Evolutionary conservation across 2,113 vertebrate genomes (phyloP), one percentile per base, ranked within the genome.

Genomic region (Steatornis caripensis): DNA sequence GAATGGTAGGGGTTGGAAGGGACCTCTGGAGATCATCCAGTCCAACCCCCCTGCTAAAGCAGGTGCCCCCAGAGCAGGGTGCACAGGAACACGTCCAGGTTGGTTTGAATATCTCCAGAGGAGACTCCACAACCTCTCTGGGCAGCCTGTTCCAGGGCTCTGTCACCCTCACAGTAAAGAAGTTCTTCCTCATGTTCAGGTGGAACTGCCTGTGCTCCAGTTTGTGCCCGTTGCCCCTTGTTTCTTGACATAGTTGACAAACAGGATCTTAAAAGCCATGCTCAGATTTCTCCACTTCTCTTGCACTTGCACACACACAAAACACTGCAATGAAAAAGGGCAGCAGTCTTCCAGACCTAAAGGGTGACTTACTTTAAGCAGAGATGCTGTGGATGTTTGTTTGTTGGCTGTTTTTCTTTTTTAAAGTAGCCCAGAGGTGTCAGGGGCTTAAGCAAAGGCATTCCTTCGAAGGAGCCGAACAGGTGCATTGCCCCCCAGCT

Each of bases 401-500:
- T 19, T 27, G 48, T 5, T 17, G 39, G 34, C 26, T 45, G 32
- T 6, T 48, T 53, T 57, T 26, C 55, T 48, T 57, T 26, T 60
- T 48, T 58, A 4, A 23, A 61, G 30, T 1, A 55, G 10, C 39
- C 65, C 21, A 29, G 22, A 72, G 62, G 62, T 65, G n/a, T 29
- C 48, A 21, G 20, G 26, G 3, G 2, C 51, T 41, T 22, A 8
- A 20, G 17, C 37, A 70, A 12, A 68, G 36, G 2, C 53, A 4
- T 10, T 5, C 34, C 3, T 16, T 8, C 15, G 4, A 34, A 16
- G 1, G 30, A 64, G 43, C 6, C 71, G 12, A 41, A 32, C 39
- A 20, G 57, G 49, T 16, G 36, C 41, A 12, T 4, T 5, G 3
- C 9, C 29, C 18, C 2, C 26, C 8, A 1, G 9, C 18, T 1